Conservation (phyloP, 2,797 vertebrate genomes). For the Schizopygopsis malacanthus region DNA sequence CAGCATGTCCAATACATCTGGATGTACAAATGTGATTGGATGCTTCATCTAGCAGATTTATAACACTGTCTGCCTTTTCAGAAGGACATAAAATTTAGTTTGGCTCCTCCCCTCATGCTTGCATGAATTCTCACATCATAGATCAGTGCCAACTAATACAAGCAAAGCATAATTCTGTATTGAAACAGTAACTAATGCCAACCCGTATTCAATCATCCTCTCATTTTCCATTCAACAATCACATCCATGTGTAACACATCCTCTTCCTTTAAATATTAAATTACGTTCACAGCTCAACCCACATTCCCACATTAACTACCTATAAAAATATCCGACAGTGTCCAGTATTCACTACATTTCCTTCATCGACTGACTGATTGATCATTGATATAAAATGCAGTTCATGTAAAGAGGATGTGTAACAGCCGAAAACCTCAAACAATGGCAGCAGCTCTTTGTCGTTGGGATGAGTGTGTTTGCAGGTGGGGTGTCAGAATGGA, state of each 20-base stretch:
- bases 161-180: conserved; percentile 6
- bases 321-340: not conserved
- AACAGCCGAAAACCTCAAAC: conserved; percentile 13
- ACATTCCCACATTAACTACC: conserved; percentile 4
- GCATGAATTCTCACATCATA: not conserved
- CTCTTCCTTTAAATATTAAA: conserved; percentile 10
- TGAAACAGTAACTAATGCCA: conserved; percentile 10
- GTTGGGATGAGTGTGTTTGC: conserved; percentile 16
- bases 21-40: conserved; percentile 39
- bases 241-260: conserved; percentile 28
- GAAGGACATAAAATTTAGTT: conserved; percentile 29
- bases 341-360: not conserved
- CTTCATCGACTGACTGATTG: not conserved
- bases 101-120: conserved; percentile 9
- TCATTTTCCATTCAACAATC: conserved; percentile 17
- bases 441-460: conserved; percentile 24
- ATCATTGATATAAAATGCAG: conserved; percentile 36
- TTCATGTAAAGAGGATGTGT: conserved; percentile 32
- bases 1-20: conserved; percentile 38
- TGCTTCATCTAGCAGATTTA: conserved; percentile 35
- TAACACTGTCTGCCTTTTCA: conserved; percentile 21
- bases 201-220: conserved; percentile 14
- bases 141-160: not conserved
- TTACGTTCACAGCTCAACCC: conserved; percentile 28
- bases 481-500: conserved; percentile 40